Percentiles rank a stretch among this genome's conserved stretches.
phyloP scores from a whole-genome alignment of 2,113 vertebrate genomes.

The Sylvia atricapilla region DNA sequence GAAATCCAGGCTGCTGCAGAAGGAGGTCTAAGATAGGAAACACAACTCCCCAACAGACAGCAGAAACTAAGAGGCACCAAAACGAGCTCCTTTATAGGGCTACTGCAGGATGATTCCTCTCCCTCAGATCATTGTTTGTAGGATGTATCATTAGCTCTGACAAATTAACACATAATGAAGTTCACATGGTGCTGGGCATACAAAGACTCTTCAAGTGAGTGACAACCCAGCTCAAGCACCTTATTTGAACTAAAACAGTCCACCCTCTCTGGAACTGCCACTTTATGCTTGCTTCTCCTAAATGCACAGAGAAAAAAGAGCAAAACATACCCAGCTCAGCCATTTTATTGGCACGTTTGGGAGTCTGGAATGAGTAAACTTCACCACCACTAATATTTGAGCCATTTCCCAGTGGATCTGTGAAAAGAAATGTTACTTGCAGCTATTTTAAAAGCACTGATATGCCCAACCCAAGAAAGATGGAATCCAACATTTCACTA shows the following conservation, averaged over 20 bases:
- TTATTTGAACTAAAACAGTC: background rate
- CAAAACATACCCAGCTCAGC: slow-evolving; percentile 82
- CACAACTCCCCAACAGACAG: background rate
- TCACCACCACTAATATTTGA: slow-evolving; percentile 68
- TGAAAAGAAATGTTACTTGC: background rate
- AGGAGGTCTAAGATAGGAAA: background rate
- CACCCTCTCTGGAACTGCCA: background rate
- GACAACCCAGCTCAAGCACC: background rate
- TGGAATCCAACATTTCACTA: background rate
- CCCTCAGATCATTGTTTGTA: background rate
- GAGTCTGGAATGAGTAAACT: slow-evolving; percentile 89
- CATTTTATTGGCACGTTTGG: slow-evolving; percentile 85
- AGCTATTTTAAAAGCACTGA: background rate
- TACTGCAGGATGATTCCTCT: background rate
- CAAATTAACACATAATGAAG: background rate
- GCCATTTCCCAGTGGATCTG: slow-evolving; percentile 70
- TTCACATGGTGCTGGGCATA: background rate
- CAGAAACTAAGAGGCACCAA: background rate
- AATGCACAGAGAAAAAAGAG: background rate
- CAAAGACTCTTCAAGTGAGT: background rate
- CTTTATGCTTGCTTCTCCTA: background rate
- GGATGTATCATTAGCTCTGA: background rate
- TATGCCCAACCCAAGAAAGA: background rate
- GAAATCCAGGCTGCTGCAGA: background rate
- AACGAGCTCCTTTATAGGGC: background rate